Conservation (phyloP, 2,113 vertebrate species). For the Seriola rivoliana region DNA sequence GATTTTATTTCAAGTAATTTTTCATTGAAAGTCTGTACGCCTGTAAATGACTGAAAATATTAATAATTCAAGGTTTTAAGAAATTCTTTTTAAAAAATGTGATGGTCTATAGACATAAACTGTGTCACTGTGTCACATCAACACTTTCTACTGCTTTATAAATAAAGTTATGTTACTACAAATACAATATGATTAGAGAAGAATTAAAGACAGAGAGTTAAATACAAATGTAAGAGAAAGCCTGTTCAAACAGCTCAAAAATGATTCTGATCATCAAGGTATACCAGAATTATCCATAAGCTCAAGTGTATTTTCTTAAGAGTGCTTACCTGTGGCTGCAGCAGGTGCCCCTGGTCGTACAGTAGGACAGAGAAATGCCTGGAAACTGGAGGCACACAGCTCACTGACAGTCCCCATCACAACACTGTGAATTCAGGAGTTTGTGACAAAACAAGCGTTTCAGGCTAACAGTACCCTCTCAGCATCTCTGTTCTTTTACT, state of each 20-base stretch:
- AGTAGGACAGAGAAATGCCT: conserved; percentile 90
- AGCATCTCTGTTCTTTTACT: conserved; percentile 40
- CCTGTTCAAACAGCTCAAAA: not conserved
- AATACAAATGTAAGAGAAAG: not conserved
- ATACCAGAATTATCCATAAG: not conserved
- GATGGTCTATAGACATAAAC: not conserved
- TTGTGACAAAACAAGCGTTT: not conserved
- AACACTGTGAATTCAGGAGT: conserved; percentile 39
- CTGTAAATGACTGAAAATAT: not conserved
- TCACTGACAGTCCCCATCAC: conserved; percentile 92
- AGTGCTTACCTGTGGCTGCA: conserved; percentile 77
- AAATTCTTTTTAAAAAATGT: not conserved
- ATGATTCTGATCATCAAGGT: not conserved
- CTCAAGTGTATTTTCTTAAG: not conserved
- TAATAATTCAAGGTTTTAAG: not conserved
- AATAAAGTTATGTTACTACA: not conserved
- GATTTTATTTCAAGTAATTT: not conserved
- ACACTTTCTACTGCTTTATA: not conserved
- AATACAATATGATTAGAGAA: not conserved
- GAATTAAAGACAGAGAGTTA: not conserved
- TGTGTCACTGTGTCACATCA: not conserved
- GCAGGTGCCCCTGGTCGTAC: conserved; percentile 69
- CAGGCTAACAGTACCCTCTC: conserved; percentile 3
- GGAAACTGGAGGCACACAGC: conserved; percentile 93
- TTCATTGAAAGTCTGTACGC: not conserved